These are phyloP conservation scores for Gymnarchus niloticus DNA, from an alignment of 2,113 vertebrate genomes.

Conservation along the genomic window DNA sequence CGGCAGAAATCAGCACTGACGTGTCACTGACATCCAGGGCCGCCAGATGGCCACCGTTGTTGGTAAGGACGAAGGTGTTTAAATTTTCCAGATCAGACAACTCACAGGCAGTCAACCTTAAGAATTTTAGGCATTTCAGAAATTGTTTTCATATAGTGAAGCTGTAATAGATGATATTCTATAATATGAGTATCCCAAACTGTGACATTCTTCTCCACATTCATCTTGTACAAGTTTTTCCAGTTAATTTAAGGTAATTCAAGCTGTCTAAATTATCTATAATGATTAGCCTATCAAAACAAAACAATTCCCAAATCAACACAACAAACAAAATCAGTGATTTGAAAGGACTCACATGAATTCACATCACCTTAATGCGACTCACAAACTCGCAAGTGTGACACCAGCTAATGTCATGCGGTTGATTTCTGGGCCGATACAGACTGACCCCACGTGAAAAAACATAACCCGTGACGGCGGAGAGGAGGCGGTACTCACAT, in stretches of 20 bases:
- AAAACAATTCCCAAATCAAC: background rate
- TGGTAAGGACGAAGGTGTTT: too few species aligned
- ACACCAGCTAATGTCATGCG: background rate
- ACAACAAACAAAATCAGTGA: background rate
- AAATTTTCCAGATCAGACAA: too few species aligned
- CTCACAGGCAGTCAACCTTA: background rate
- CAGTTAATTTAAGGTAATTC: background rate
- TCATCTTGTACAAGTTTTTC: background rate
- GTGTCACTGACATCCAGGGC: background rate
- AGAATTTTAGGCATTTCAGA: background rate
- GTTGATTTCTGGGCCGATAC: background rate
- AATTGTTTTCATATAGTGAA: background rate
- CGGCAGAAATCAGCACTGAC: background rate
- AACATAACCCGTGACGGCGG: background rate
- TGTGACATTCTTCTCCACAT: background rate
- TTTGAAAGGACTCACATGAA: background rate
- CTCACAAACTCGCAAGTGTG: too few species aligned
- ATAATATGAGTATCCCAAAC: background rate
- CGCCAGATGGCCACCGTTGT: too few species aligned
- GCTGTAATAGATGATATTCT: background rate
- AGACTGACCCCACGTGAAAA: background rate
- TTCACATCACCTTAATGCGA: background rate
- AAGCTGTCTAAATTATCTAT: background rate
- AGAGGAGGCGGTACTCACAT: conserved; percentile 68
- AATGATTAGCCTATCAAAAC: background rate